These are phyloP conservation scores for Zenarchopterus dispar DNA, from an alignment of 2,797 vertebrate species.

Conservation along the genomic window DNA sequence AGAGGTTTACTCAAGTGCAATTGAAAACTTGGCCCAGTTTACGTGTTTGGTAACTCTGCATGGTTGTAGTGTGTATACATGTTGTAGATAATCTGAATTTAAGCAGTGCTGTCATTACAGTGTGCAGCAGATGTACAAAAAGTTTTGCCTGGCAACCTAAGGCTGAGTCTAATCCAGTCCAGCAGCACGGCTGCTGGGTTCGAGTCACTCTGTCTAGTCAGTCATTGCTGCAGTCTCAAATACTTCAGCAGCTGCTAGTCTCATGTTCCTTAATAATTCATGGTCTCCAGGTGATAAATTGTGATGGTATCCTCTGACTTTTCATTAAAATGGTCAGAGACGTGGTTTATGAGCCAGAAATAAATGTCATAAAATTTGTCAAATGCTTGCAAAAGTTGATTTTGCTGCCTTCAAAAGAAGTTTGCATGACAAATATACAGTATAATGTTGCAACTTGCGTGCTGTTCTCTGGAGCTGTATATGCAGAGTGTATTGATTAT, in stretches of 20 bases:
- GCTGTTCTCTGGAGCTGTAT: no score
- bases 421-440: no score
- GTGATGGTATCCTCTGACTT: no score
- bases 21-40: slow-evolving; percentile 21
- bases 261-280: not conserved
- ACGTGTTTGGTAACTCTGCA: slow-evolving; percentile 29
- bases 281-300: not conserved
- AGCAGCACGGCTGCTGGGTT: not conserved
- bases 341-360: no score
- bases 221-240: no score
- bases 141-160: slow-evolving; percentile 2
- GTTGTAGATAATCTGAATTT: not conserved
- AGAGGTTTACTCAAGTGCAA: slow-evolving; percentile 3
- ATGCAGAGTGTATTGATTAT: no score
- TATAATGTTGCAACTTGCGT: no score
- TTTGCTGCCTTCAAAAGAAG: no score
- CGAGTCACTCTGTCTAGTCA: not conserved
- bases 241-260: slow-evolving; percentile 2
- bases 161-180: not conserved
- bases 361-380: no score
- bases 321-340: no score
- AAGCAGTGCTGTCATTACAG: slow-evolving; percentile 6
- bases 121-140: slow-evolving; percentile 18
- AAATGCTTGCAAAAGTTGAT: no score
- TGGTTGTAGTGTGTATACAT: slow-evolving; percentile 6